Evolutionary conservation across 1,140 invertebrate genomes (phyloP).

Genomic region (Potamilus streckersoni): DNA sequence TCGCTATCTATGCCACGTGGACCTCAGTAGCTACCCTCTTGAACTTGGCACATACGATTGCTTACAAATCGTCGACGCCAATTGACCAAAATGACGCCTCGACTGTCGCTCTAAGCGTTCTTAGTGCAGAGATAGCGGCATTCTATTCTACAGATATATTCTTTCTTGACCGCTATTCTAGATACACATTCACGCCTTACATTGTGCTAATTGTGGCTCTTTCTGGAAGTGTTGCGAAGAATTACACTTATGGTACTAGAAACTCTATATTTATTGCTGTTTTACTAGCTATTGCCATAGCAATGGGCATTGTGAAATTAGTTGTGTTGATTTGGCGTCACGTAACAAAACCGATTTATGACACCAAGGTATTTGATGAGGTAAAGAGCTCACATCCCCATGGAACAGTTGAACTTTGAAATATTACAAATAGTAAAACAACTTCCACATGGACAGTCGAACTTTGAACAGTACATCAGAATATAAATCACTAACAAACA

Average conservation of each 20-base stretch:
- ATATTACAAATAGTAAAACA: too few species aligned
- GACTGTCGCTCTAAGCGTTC: constrained; percentile 43
- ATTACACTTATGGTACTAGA: constrained; percentile 34
- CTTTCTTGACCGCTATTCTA: constrained; percentile 48
- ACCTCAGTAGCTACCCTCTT: constrained; percentile 58
- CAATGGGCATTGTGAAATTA: constrained; percentile 38
- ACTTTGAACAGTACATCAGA: too few species aligned
- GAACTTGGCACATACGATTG: constrained; percentile 49
- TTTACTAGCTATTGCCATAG: constrained; percentile 36
- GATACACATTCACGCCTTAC: constrained; percentile 59
- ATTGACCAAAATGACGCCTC: constrained; percentile 29
- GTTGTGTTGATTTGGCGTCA: constrained; percentile 43
- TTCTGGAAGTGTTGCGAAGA: constrained; percentile 49
- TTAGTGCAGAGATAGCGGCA: constrained; percentile 38
- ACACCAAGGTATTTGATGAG: constrained; percentile 5
- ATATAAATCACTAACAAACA: too few species aligned
- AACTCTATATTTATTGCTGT: constrained; percentile 54
- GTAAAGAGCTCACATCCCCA: too few species aligned
- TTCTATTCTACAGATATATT: constrained; percentile 51
- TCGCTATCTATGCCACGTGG: constrained; percentile 62
- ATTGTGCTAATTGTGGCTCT: constrained; percentile 54
- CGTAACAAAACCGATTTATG: constrained; percentile 21
- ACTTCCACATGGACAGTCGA: too few species aligned
- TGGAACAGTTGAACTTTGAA: too few species aligned
- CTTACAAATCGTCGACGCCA: constrained; percentile 28